Evolutionary conservation across 2,888 invertebrate species (phyloP).

Genomic region (Leucophora obtusa): DNA sequence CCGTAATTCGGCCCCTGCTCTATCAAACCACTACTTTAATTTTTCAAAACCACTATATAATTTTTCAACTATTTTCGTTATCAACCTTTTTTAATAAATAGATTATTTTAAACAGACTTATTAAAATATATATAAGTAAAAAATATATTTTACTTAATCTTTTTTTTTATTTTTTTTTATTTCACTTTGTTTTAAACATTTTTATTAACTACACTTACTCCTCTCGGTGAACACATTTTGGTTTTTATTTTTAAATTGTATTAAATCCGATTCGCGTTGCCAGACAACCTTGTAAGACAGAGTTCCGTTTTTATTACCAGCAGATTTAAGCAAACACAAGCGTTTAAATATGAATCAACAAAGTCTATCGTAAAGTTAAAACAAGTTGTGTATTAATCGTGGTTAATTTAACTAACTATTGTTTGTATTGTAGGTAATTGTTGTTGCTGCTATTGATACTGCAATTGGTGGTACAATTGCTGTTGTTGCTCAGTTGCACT

Average conservation of each 20-base stretch:
- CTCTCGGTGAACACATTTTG: slow-evolving; percentile 70
- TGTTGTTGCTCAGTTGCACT: slow-evolving; percentile 6
- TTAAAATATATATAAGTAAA: too few species aligned
- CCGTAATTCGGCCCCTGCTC: too few species aligned
- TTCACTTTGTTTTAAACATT: background rate
- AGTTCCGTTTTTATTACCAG: slow-evolving; percentile 58
- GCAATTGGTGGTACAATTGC: slow-evolving; percentile 12
- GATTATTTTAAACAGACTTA: too few species aligned
- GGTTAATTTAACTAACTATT: background rate
- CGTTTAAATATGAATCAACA: slow-evolving; percentile 59
- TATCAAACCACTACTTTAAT: too few species aligned
- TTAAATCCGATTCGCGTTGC: slow-evolving; percentile 45
- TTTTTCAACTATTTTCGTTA: too few species aligned
- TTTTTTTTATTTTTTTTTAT: background rate
- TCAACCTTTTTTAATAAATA: too few species aligned
- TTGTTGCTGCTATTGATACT: slow-evolving; percentile 17
- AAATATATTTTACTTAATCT: too few species aligned
- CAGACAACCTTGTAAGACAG: slow-evolving; percentile 54
- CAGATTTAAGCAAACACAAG: slow-evolving; percentile 36
- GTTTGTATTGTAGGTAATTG: slow-evolving; percentile 18
- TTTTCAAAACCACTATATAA: too few species aligned
- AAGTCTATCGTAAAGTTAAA: slow-evolving; percentile 42
- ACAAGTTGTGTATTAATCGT: slow-evolving; percentile 40
- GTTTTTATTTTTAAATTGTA: slow-evolving; percentile 7
- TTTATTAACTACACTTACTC: slow-evolving; percentile 71